Evolutionary conservation across 53 echinoderm and acorn worm genomes (phyloP).

Genomic region (Henricia sp.): DNA sequence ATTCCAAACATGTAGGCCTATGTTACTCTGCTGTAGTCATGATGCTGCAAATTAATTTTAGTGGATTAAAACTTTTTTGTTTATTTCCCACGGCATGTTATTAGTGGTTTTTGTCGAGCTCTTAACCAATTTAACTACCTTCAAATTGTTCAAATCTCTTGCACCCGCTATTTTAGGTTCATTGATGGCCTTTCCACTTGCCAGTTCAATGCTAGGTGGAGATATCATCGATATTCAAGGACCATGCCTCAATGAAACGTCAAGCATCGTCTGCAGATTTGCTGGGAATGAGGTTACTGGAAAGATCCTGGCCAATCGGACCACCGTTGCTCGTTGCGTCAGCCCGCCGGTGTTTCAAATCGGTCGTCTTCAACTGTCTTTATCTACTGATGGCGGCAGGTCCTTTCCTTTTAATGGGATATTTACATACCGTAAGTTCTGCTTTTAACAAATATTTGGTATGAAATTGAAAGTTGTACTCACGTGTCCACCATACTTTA

Average conservation of each 20-base stretch:
- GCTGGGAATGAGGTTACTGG: constrained; percentile 18
- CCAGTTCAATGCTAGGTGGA: constrained; percentile 51
- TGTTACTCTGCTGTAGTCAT: no score
- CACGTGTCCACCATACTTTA: no score
- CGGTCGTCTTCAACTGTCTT: constrained; percentile 5
- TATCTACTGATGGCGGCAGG: constrained; percentile 36
- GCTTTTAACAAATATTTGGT: no score
- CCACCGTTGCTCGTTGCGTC: constrained; percentile 1
- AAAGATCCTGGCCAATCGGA: background rate
- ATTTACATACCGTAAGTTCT: background rate
- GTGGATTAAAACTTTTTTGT: no score
- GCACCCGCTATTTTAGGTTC: constrained; percentile 5
- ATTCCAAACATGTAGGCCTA: no score
- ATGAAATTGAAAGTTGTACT: background rate
- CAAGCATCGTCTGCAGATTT: constrained; percentile 33
- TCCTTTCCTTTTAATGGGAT: constrained; percentile 22
- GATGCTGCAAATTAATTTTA: no score
- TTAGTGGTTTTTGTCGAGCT: no score
- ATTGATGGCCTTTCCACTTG: constrained; percentile 9
- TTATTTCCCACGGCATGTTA: no score
- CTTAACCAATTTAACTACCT: no score
- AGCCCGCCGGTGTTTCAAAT: constrained; percentile 23
- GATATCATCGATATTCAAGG: constrained; percentile 32
- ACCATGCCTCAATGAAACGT: constrained; percentile 12
- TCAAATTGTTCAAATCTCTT: no score